phyloP scores from a whole-genome alignment of 2,113 vertebrate genomes.

The Cyprinodon variegatus region DNA sequence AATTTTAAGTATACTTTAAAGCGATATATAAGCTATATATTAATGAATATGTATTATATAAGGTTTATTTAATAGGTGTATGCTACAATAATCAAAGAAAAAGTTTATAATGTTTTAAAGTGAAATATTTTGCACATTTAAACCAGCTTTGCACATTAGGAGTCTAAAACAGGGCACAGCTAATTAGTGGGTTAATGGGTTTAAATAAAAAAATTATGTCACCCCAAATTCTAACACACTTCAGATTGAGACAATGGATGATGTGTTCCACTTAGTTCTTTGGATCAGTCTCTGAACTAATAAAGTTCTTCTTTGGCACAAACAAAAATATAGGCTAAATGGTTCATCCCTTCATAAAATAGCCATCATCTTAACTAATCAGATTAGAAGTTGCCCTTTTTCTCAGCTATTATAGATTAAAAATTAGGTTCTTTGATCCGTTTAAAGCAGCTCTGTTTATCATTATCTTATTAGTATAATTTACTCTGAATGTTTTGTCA shows the following conservation, averaged over 20 bases:
- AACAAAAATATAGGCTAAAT: slow-evolving; percentile 14
- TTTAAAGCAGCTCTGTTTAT: slow-evolving; percentile 47
- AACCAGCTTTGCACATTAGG: not conserved
- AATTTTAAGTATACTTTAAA: too few species aligned
- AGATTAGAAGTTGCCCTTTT: slow-evolving; percentile 43
- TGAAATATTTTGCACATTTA: not conserved
- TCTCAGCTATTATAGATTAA: slow-evolving; percentile 17
- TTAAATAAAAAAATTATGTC: not conserved
- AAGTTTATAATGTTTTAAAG: too few species aligned
- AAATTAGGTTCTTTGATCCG: slow-evolving; percentile 43
- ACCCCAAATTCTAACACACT: not conserved
- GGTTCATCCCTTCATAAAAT: slow-evolving; percentile 12
- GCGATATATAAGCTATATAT: too few species aligned
- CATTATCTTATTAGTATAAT: slow-evolving; percentile 48
- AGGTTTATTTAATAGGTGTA: too few species aligned
- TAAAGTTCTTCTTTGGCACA: slow-evolving; percentile 2
- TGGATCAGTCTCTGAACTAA: slow-evolving; percentile 32
- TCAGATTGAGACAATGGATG: not conserved
- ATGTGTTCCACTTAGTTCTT: slow-evolving; percentile 2
- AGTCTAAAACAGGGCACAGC: not conserved
- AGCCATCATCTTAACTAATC: slow-evolving; percentile 32
- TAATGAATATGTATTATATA: too few species aligned
- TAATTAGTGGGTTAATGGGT: not conserved
- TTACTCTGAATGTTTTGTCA: slow-evolving; percentile 38
- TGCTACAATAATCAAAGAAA: too few species aligned